Base-by-base conservation (phyloP, 2,888 invertebrate genomes). In the Drosophila imparisetae region DNA sequence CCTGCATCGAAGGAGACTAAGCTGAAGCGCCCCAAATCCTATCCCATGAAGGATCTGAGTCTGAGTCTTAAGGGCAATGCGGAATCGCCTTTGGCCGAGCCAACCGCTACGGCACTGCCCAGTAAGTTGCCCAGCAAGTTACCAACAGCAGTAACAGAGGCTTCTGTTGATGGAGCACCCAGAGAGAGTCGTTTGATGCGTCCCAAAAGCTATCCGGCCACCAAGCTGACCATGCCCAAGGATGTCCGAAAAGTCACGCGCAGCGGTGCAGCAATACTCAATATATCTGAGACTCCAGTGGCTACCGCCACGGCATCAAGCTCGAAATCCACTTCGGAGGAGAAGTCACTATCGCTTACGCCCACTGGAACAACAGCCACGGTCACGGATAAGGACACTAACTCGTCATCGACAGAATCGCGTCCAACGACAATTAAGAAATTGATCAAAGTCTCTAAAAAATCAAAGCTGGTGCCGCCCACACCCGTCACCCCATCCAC, bases 201-300 rank as follows among this genome's bases (percentile, higher is more conserved):
- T 45, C 95, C 95, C 8, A 95, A 94, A 83, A 95, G 95, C 83
- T 95, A 95, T 84, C 95, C 95, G 11, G 93, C 92, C 65, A 86
- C 93, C 24, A 93, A 93, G 68, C 59, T 93, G 8, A 80, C 91
- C 3, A 90, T 92, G 21, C 92, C 93, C 15, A 93, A 93, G 52
- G 93, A 93, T n/a, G 52, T 91, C 2, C 90, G 91, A 30, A 90
- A 91, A 48, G 83, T 80, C 1, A 83, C 85, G 0, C 88, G 85
- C 53, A 91, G 90, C 62, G 91, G 91, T 6, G 80, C 80, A 4
- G 84, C 88, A 13, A 87, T 90, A 55, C 69, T 89, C 4, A 80
- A 71, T 30, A 85, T 78, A 21, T 61, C 76, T 0, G 90, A 88
- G 49, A n/a, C 66, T 8, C 2, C 53, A 1, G 8, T 48, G 1